Base-by-base conservation (phyloP, 2,113 vertebrate species). In the Pedionomus torquatus region DNA sequence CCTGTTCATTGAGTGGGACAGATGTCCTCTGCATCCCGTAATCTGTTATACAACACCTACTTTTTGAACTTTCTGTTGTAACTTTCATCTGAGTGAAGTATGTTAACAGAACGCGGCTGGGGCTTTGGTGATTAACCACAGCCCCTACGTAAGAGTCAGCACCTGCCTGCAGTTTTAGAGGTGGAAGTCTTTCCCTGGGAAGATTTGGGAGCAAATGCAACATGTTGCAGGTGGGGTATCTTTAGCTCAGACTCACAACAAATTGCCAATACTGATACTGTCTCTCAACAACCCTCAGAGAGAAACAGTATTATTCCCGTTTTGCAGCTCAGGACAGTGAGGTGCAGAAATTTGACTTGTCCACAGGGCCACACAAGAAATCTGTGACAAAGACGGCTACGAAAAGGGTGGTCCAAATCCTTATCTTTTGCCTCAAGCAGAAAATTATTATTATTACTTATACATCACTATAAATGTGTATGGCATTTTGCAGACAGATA, bases 1-100 rank as follows among this genome's bases (percentile, higher is more conserved):
- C 97, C 97, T 97, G 98, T 98, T 98, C 97, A 79, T 66, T 24
- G 92, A 98, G 79, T 52, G 81, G 97, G 98, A 98, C 98, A 98
- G 98, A 98, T 98, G 98, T 98, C 97, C 95, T 96, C 96, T 2
- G 86, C 97, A 98, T 98, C 97, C 96, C 89, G 69, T 98, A 98
- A 98, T 98, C 98, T 98, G 98, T 97, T 97, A 77, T 21, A 96
- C 96, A 95, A 97, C 96, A 98, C 97, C 98, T 95, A 98, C 96
- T 97, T 98, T 97, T 93, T 98, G 97, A 98, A 98, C 97, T 98
- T 98, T 87, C 79, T 82, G 89, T 96, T 94, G 70, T 63, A 97
- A 98, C 97, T 98, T 98, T 97, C 93, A 83, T 71, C 83, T 75
- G 80, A 97, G 91, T 80, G 95, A 97, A 98, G 93, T 64, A 97